Base-by-base conservation (phyloP, 2,888 invertebrate species). In the Abrostola triplasia region DNA sequence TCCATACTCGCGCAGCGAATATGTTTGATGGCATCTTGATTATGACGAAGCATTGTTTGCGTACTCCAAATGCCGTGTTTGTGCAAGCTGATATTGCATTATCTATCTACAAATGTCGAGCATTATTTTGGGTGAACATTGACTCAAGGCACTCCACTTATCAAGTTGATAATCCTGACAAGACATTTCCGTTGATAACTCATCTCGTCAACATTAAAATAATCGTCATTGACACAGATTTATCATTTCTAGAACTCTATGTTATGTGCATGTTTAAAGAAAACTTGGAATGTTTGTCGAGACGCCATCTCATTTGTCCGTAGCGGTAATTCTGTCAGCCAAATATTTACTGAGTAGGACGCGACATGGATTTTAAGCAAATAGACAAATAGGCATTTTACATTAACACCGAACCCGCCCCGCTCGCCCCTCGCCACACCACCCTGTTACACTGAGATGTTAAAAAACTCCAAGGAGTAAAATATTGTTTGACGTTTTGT, bases 311-410 rank as follows among this genome's bases (percentile, higher is more conserved):
- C 89, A 89, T 90, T 91, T 92, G 91, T 88, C 82, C 89, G 87
- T 91, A 93, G 92, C 93, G 93, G 93, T 93, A 92, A 92, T 93
- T 90, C 88, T 86, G 89, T 82, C 88, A 84, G 84, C 87, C 89
- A 91, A 94, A 93, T 93, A 93, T 94, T 94, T 91, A 92, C 92
- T 73, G 85, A 90, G 91, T 88, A 88, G 90, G 91, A 92, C 90
- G 88, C 91, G 93, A 94, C 93, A 93, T 92, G 90, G 92, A 93
- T 92, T 93, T 93, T 89, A 84, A 86, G 88, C 87, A 92, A 93
- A 94, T 90, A 92, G 86, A 88, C 90, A 91, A 92, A 93, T 91
- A 92, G 89, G 87, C 90, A 90, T 92, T n/a, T 91, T 90, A 91
- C 90, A 91, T 92, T 92, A 91, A 86, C 92, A 90, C 89, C 86